A percentile compares a stretch with the other conserved stretches of the same genome.
phyloP scores from a whole-genome alignment of 2,797 vertebrate species.

The Macropodus opercularis region DNA sequence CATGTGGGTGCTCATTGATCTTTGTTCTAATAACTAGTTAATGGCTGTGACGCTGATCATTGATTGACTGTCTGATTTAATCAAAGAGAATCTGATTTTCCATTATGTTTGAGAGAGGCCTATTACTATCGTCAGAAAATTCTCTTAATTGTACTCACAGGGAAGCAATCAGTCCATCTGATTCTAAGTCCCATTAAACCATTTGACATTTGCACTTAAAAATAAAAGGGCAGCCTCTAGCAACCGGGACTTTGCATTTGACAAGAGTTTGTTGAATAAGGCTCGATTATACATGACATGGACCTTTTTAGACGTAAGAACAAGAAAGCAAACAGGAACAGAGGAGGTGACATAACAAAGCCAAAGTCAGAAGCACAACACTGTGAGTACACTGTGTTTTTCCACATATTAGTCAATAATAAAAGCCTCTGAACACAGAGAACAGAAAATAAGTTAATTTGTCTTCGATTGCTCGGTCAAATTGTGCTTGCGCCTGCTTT shows the following conservation, averaged over 20 bases:
- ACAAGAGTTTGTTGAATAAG: constrained; percentile 7
- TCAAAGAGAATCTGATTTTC: constrained; percentile 61
- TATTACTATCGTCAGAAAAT: constrained; percentile 30
- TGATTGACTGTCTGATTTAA: constrained; percentile 57
- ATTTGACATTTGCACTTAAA: constrained; percentile 6
- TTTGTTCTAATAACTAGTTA: constrained; percentile 63
- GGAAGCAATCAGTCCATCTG: constrained; percentile 30
- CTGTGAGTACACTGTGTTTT: constrained; percentile 1
- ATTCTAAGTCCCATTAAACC: constrained; percentile 14
- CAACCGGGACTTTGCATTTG: background rate
- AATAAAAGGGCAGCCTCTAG: background rate
- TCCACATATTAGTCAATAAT: constrained; percentile 4
- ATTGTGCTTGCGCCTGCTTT: constrained; percentile 17
- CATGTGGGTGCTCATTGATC: constrained; percentile 45
- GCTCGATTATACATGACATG: background rate
- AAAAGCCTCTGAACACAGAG: constrained; percentile 4
- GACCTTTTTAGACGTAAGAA: background rate
- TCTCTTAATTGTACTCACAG: constrained; percentile 41
- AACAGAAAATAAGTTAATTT: constrained; percentile 26
- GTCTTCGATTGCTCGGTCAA: constrained; percentile 29
- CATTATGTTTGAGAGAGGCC: constrained; percentile 37
- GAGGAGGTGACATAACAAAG: constrained; percentile 1
- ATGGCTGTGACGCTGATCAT: constrained; percentile 56
- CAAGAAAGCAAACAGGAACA: background rate
- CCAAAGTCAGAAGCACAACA: constrained; percentile 10